Conservation (phyloP, 2,888 invertebrate species). For the Pachymerium ferrugineum region DNA sequence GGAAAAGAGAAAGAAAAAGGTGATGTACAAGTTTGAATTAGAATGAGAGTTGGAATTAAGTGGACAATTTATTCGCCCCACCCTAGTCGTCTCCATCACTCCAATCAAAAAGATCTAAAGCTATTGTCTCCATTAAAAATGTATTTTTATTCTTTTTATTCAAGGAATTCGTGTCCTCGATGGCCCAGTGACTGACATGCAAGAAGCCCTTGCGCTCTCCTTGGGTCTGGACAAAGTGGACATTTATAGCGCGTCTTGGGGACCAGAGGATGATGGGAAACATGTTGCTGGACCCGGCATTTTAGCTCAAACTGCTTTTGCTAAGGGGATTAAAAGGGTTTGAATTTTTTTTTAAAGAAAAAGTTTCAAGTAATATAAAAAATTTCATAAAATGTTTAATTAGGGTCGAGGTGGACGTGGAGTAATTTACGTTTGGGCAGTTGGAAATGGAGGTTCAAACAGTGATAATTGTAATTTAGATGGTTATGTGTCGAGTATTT, state of each 20-base stretch:
- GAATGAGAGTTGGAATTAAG: neutral
- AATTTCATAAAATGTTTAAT: neutral
- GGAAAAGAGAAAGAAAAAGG: neutral
- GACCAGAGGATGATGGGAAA: slow-evolving; percentile 46
- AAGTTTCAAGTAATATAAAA: slow-evolving; percentile 5
- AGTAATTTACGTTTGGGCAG: slow-evolving; percentile 49
- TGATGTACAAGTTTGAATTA: slow-evolving; percentile 19
- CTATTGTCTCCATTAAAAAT: slow-evolving; percentile 1
- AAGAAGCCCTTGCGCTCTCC: slow-evolving; percentile 47
- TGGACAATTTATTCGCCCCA: slow-evolving; percentile 21
- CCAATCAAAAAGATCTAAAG: neutral
- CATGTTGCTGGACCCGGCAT: slow-evolving; percentile 48
- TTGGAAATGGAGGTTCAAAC: slow-evolving; percentile 48
- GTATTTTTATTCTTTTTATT: neutral
- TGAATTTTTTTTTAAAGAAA: neutral
- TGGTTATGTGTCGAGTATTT: slow-evolving; percentile 49
- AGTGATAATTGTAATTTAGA: slow-evolving; percentile 51
- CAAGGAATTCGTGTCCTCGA: slow-evolving; percentile 48
- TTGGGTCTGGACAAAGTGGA: slow-evolving; percentile 45
- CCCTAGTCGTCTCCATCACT: neutral
- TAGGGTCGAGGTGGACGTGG: slow-evolving; percentile 49
- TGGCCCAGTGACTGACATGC: slow-evolving; percentile 46
- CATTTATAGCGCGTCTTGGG: slow-evolving; percentile 50
- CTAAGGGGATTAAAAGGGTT: slow-evolving; percentile 46
- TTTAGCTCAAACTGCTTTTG: slow-evolving; percentile 45